Base-by-base conservation (phyloP, 64 coral and sea anemone species). In the Montipora efflorescens region DNA sequence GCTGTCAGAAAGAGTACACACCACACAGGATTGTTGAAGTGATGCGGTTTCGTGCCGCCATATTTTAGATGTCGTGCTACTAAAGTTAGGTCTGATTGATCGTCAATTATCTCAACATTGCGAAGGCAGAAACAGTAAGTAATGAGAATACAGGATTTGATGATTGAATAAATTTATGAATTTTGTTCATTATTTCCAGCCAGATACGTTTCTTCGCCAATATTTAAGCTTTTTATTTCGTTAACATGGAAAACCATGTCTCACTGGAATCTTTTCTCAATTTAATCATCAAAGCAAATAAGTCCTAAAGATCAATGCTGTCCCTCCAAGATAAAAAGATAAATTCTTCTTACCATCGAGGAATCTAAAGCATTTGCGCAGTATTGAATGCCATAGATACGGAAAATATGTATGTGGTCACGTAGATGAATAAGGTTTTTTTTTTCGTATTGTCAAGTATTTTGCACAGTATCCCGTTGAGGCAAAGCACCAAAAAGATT, bases 1-100 rank as follows among this genome's bases (percentile, higher is more conserved):
- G 12, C 45, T 21, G 45, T 47, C 45, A 22, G n/a, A 16, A 3
- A 86, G 45, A 50, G 62, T 51, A 47, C 20, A 86, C 11, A 9
- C 12, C n/a, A 49, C n/a, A 72, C 53, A 13, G 50, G 1, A 72
- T 64, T 64, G 82, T 36, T 2, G 36, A 36, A 36, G 82, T 86
- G 64, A 18, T 19, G 47, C 71, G 11, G 62, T 45, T 51, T 8
- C 5, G 18, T 2, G 59, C 18, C 66, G 82, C 82, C 82, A 86
- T 86, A 1, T 86, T 68, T 18, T 8, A 0, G 19, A 71, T 68
- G 36, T 50, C 11, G 36, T 47, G 82, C 82, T 15, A 64, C 14
- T 72, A 86, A 49, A 86, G 46, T 72, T 86, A 86, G 82, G 82
- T 64, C 47, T 86, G 82, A 86, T 86, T 86, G 64, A 49, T 67